Evolutionary conservation across 2,888 invertebrate genomes (phyloP), one percentile per base, ranked within the genome.

Genomic region (Abrostola tripartita): DNA sequence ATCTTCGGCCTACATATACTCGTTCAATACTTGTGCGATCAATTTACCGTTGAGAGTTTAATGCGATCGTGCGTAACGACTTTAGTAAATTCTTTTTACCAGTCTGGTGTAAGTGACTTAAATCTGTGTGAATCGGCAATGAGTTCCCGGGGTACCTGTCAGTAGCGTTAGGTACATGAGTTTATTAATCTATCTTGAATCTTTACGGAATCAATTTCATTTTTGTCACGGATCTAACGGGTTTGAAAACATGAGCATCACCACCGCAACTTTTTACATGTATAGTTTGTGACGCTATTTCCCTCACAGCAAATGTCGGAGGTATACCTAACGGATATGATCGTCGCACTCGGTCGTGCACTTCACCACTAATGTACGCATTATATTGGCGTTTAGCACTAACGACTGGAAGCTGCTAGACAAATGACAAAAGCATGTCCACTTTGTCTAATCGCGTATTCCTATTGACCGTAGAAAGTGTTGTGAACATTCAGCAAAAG

Each of bases 401-500:
- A 77, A 78, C 62, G 66, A 75, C 74, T 68, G 76, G 71, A 78
- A 76, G 81, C 74, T 72, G 81, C 65, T 52, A 47, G 76, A 68
- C 67, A 78, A 82, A 82, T 84, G 80, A 83, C 85, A 82, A 79
- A 83, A 76, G 73, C 85, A 81, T 85, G 84, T 85, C 73, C 69
- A 74, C 67, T 62, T 63, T 85, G 84, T 84, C 73, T 68, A 74
- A 65, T 62, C 61, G 73, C 68, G 68, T 68, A 77, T 67, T 76
- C 75, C 74, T 68, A 81, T 76, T 72, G 69, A 70, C 65, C 64
- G 75, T 82, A 74, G 76, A 81, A 82, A 81, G 76, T 61, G 52
- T 59, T 74, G 72, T 68, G 72, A 71, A 67, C 65, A 74, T 76
- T 64, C 71, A 62, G 56, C 52, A 36, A 70, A 79, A 76, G 73